These are phyloP conservation scores for Vulpes vulpes DNA, from an alignment of 2,113 vertebrate species.

Conservation along the genomic window DNA sequence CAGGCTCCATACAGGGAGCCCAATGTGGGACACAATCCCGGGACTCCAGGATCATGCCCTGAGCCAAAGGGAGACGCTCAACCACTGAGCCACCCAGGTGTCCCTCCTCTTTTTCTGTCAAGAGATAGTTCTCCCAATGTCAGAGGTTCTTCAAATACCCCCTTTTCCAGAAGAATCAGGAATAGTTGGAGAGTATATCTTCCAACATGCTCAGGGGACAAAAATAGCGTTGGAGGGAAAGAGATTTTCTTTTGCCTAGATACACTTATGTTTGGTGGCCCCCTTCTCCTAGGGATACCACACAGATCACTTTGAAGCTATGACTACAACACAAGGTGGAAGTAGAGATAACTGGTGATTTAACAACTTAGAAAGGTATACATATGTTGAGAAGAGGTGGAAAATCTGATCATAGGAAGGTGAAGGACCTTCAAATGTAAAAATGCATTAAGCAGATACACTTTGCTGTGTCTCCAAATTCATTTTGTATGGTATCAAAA, in stretches of 20 bases:
- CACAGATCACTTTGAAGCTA: not conserved
- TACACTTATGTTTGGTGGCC: not conserved
- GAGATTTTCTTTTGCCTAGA: not conserved
- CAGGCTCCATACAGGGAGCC: too few relatives aligned
- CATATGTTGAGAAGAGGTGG: not conserved
- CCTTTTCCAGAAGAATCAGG: not conserved
- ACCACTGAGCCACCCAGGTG: too few relatives aligned
- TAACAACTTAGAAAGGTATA: constrained; percentile 34
- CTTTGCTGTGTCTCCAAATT: not conserved
- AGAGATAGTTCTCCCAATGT: not conserved
- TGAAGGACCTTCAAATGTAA: not conserved
- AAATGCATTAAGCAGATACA: not conserved
- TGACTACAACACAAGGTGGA: not conserved
- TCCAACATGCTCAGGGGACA: not conserved
- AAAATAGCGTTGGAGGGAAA: not conserved
- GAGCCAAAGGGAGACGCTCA: too few relatives aligned
- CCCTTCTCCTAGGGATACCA: not conserved
- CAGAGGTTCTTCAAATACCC: not conserved
- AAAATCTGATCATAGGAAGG: not conserved
- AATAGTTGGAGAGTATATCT: not conserved
- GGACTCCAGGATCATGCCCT: too few relatives aligned
- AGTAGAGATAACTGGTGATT: not conserved
- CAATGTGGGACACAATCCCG: too few relatives aligned
- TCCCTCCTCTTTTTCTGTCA: not conserved
- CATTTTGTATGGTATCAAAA: not conserved